Conservation (phyloP, 2,113 vertebrate species). For the Neofelis nebulosa region DNA sequence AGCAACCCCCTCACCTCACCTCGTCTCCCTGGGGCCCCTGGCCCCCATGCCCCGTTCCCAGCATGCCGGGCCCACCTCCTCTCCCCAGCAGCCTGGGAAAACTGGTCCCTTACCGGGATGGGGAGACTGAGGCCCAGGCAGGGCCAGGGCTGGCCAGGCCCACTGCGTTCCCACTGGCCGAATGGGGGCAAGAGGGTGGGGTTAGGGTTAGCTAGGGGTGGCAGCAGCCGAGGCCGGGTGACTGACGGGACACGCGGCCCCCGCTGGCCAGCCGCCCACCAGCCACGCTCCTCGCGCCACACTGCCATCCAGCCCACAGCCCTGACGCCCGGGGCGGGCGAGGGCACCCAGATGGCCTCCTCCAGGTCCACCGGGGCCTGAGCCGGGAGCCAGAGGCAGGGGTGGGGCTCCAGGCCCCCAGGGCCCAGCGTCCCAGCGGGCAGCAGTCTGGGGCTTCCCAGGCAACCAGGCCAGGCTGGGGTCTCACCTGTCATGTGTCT, state of each 20-base stretch:
- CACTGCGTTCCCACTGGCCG: not conserved
- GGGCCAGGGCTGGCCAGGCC: not conserved
- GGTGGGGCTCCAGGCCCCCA: not conserved
- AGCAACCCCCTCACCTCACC: not conserved
- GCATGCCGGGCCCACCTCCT: not conserved
- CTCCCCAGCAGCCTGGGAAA: not conserved
- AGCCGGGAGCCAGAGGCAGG: not conserved
- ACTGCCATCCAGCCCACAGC: rapidly evolving
- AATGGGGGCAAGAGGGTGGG: rapidly evolving
- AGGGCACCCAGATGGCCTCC: not conserved
- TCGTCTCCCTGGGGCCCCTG: not conserved
- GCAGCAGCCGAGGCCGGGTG: not conserved
- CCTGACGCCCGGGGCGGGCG: no score
- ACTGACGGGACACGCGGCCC: not conserved
- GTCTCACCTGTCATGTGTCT: slow-evolving; percentile 73
- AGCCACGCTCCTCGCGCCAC: not conserved
- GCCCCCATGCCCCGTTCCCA: not conserved
- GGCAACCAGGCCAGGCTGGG: not conserved
- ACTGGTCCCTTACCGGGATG: not conserved
- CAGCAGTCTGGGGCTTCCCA: not conserved
- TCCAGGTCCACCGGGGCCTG: not conserved
- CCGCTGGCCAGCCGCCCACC: not conserved
- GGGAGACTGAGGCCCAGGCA: not conserved
- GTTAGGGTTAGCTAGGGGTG: no score
- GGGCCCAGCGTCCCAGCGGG: not conserved